Percentiles rank a stretch among this genome's conserved stretches.
These are phyloP conservation scores for Grantiella picta DNA, from an alignment of 2,113 vertebrate genomes.

Conservation along the genomic window DNA sequence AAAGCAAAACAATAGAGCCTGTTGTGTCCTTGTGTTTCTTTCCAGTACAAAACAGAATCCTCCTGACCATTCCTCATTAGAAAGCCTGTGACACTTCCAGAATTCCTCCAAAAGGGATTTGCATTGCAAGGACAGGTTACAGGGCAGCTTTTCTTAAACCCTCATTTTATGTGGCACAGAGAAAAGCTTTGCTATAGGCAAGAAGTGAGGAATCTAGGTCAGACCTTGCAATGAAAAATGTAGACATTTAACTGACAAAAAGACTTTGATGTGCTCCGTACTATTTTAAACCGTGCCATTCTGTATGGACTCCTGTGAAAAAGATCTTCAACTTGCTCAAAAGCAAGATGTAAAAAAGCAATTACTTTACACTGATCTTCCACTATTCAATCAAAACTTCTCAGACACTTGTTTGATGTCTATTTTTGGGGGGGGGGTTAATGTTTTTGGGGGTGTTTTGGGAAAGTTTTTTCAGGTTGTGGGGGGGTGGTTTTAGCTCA, in stretches of 20 bases:
- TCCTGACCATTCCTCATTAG: background rate
- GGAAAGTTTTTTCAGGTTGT: rapidly evolving
- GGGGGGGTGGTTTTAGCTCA: rapidly evolving
- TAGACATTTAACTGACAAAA: background rate
- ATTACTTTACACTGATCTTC: background rate
- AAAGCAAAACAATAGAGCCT: background rate
- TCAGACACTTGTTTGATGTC: background rate
- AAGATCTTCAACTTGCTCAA: background rate
- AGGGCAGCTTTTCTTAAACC: background rate
- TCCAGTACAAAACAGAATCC: background rate
- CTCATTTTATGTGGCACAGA: background rate
- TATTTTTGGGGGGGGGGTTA: rapidly evolving
- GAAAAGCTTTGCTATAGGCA: background rate
- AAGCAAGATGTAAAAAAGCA: background rate
- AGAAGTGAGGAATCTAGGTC: background rate
- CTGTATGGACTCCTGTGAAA: background rate
- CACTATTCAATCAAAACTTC: background rate
- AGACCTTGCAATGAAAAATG: background rate
- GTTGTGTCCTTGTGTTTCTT: background rate
- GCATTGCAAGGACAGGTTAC: background rate
- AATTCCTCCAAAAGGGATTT: background rate
- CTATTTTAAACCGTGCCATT: background rate
- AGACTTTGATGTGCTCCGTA: background rate
- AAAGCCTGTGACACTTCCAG: background rate
- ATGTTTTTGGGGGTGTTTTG: background rate